phyloP scores from a whole-genome alignment of 2,797 vertebrate genomes.

The Enteromius thamalakanensis region DNA sequence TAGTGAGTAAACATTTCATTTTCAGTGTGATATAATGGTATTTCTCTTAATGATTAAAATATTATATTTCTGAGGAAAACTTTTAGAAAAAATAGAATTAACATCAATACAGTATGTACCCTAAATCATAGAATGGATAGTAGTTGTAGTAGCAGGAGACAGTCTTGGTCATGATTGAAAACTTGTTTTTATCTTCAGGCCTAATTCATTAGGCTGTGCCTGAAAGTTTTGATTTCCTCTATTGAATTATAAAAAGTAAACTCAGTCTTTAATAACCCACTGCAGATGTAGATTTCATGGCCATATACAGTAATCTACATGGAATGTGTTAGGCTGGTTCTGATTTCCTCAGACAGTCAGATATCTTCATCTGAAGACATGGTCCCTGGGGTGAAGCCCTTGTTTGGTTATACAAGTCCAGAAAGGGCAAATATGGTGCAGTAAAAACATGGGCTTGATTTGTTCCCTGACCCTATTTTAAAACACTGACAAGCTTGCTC shows the following conservation, averaged over 20 bases:
- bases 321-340: slow-evolving; percentile 67
- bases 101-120: not conserved
- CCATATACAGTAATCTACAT: slow-evolving; percentile 77
- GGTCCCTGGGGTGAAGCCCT: slow-evolving; percentile 29
- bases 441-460: slow-evolving; percentile 29
- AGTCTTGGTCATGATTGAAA: not conserved
- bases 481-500: slow-evolving; percentile 13
- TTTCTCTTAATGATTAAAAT: not conserved
- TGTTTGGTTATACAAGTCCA: slow-evolving; percentile 37
- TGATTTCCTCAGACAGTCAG: slow-evolving; percentile 32
- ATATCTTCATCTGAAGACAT: slow-evolving; percentile 37
- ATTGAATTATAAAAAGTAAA: slow-evolving; percentile 47
- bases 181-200: slow-evolving; percentile 14
- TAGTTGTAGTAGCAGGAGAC: not conserved
- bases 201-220: slow-evolving; percentile 14
- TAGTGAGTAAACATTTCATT: not conserved
- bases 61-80: not conserved
- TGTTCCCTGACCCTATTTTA: slow-evolving; percentile 38
- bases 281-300: slow-evolving; percentile 66
- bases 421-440: slow-evolving; percentile 40
- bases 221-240: slow-evolving; percentile 37
- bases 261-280: slow-evolving; percentile 50
- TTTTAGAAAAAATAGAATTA: not conserved
- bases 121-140: not conserved
- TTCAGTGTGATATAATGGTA: not conserved